Evolutionary conservation across 37 sponge, comb jelly and placozoan species (phyloP).

Genomic region (Agelas oroides): DNA sequence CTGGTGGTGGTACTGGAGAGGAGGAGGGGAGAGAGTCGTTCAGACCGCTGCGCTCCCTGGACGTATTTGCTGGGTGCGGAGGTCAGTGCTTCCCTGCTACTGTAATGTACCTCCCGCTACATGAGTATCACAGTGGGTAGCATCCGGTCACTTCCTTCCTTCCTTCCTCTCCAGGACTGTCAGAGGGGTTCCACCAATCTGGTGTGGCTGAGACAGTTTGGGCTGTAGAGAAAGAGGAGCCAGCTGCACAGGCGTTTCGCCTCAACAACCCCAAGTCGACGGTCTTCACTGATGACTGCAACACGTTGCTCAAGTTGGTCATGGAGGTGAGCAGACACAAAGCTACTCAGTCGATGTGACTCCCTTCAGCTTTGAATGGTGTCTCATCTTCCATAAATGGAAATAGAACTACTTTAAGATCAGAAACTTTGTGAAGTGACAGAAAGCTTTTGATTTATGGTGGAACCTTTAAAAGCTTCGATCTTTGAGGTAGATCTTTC

Average conservation of each 20-base stretch:
- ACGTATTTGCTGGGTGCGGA: conserved; percentile 97
- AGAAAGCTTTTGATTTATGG: too few species aligned
- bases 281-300: conserved; percentile 96
- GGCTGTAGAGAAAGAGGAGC: conserved; percentile 90
- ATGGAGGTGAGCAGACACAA: conserved; percentile 90
- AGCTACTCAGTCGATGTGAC: too few species aligned
- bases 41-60: conserved; percentile 73
- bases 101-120: background rate
- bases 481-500: too few species aligned
- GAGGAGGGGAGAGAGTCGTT: conserved; percentile 31
- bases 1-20: background rate
- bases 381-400: too few species aligned
- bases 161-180: conserved; percentile 43
- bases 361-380: too few species aligned
- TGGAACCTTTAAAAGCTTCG: too few species aligned
- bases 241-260: conserved; percentile 87
- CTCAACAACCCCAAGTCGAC: conserved; percentile 81
- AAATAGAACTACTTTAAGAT: too few species aligned
- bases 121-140: too few species aligned
- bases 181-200: conserved; percentile 86
- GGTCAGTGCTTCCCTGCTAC: conserved; percentile 23
- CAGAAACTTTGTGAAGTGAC: too few species aligned
- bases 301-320: conserved; percentile 74
- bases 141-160: too few species aligned
- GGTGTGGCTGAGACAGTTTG: conserved; percentile 81